phyloP scores from a whole-genome alignment of 2,113 vertebrate genomes.

The Oryzias celebensis region DNA sequence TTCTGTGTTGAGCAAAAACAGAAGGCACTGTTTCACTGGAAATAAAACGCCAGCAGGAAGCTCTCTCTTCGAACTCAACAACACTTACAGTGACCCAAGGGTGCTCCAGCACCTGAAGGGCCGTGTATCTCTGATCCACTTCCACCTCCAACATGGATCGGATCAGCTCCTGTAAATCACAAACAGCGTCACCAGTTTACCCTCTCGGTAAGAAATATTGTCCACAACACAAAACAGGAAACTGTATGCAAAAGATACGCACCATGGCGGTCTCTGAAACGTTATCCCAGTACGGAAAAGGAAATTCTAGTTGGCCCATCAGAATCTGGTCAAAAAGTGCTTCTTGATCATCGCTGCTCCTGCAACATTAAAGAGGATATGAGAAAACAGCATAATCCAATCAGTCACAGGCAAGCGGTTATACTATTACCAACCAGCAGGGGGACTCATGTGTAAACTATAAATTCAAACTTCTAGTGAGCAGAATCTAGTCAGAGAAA shows the following conservation, averaged over 20 bases:
- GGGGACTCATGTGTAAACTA: slow-evolving; percentile 2
- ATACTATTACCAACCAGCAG: slow-evolving; percentile 20
- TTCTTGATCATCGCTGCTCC: slow-evolving; percentile 94
- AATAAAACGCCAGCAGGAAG: neutral
- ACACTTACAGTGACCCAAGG: slow-evolving; percentile 96
- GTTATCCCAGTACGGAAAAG: slow-evolving; percentile 95
- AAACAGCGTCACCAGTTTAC: neutral
- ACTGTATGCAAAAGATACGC: neutral
- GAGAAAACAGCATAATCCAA: neutral
- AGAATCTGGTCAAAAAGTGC: slow-evolving; percentile 98
- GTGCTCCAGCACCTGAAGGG: slow-evolving; percentile 93
- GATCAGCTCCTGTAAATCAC: slow-evolving; percentile 85
- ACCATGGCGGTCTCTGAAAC: slow-evolving; percentile 96
- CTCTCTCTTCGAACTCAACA: neutral
- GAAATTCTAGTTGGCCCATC: slow-evolving; percentile 96
- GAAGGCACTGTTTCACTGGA: neutral
- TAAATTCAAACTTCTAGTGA: too few species aligned
- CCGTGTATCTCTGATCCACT: slow-evolving; percentile 90
- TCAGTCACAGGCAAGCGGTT: neutral
- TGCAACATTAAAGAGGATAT: slow-evolving; percentile 50
- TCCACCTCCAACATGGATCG: slow-evolving; percentile 96
- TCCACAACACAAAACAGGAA: neutral
- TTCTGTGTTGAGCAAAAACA: slow-evolving; percentile 76
- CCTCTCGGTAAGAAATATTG: neutral
- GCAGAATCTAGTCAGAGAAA: too few species aligned